Evolutionary conservation across 1,140 invertebrate species (phyloP).

Genomic region (Rhagoletis zephyria): DNA sequence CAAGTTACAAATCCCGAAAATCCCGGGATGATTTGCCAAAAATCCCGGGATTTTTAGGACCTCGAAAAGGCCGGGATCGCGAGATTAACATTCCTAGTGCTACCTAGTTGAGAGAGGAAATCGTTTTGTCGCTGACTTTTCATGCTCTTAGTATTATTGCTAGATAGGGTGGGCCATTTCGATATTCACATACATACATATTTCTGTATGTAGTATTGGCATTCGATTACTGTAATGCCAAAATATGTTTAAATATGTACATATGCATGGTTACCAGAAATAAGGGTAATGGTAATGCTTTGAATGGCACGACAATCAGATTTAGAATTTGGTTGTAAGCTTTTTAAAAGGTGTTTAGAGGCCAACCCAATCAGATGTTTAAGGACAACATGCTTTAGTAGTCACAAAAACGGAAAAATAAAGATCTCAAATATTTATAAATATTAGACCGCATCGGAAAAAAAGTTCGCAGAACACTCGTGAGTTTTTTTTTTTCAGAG

Average conservation of each 20-base stretch:
- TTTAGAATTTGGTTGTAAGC: neutral
- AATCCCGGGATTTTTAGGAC: too few species aligned
- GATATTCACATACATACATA: neutral
- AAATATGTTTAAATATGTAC: neutral
- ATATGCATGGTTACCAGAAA: neutral
- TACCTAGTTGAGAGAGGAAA: neutral
- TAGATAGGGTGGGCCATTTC: neutral
- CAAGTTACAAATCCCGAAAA: too few species aligned
- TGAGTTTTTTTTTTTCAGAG: too few species aligned
- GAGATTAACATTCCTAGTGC: too few species aligned
- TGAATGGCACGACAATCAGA: slow-evolving; percentile 32
- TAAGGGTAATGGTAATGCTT: slow-evolving; percentile 39
- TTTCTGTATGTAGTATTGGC: neutral
- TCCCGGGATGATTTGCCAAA: too few species aligned
- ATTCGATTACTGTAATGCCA: slow-evolving; percentile 25
- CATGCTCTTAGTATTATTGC: neutral
- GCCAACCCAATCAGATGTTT: neutral
- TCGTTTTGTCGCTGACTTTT: neutral
- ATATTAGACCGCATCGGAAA: too few species aligned
- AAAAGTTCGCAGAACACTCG: too few species aligned
- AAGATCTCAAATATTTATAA: too few species aligned
- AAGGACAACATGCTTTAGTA: too few species aligned
- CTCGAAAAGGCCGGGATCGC: too few species aligned
- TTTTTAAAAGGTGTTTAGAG: slow-evolving; percentile 5
- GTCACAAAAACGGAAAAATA: too few species aligned